Percentiles rank a stretch among this genome's conserved stretches.
Evolutionary conservation across 1,140 invertebrate genomes (phyloP).

Genomic region (Thaumetopoea pityocampa): DNA sequence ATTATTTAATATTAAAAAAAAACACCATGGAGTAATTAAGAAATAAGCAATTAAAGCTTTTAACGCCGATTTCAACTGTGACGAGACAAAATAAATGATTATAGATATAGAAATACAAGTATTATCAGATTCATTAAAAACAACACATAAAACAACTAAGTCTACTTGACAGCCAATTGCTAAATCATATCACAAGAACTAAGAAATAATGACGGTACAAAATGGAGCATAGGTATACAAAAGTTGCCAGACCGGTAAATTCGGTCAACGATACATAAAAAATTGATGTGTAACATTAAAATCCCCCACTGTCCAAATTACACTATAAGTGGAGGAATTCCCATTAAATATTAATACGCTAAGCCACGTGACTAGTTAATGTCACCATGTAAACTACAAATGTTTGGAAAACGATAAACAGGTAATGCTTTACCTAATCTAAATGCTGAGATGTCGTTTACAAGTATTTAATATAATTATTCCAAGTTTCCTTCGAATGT

Average conservation of each 20-base stretch:
- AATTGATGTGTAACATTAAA: conserved; percentile 5
- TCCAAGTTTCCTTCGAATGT: conserved; percentile 38
- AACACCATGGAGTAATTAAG: too few relatives aligned
- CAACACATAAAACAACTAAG: too few relatives aligned
- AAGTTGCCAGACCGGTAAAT: neutral
- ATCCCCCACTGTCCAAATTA: conserved; percentile 25
- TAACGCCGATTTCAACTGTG: too few relatives aligned
- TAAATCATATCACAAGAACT: too few relatives aligned
- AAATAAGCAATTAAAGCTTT: too few relatives aligned
- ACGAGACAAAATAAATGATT: too few relatives aligned
- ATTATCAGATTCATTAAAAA: too few relatives aligned
- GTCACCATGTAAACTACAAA: conserved; percentile 13
- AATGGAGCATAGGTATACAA: too few relatives aligned
- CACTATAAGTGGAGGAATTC: conserved; percentile 29
- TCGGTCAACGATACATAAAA: neutral
- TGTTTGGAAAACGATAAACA: conserved; percentile 5
- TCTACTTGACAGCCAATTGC: too few relatives aligned
- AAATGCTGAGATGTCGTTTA: conserved; percentile 36
- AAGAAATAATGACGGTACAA: too few relatives aligned
- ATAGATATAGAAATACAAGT: too few relatives aligned
- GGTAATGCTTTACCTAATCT: conserved; percentile 55
- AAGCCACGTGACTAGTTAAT: conserved; percentile 19
- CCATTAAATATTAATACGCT: conserved; percentile 26
- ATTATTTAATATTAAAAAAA: too few relatives aligned
- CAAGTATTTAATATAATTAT: conserved; percentile 34